Base-by-base conservation (phyloP, 2,797 vertebrate species). In the Sebastiscus tertius region DNA sequence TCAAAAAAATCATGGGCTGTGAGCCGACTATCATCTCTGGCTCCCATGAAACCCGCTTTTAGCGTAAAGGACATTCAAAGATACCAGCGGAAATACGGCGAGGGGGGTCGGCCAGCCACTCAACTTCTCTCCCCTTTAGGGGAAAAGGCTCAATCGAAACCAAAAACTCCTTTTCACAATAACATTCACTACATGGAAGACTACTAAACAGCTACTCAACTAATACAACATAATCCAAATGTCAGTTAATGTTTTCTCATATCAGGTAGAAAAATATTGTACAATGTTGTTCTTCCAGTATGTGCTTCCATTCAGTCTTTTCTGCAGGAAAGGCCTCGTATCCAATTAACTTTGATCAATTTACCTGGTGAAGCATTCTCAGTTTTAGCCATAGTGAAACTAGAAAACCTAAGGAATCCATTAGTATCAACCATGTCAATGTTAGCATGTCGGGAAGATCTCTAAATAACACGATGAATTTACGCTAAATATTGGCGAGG, bases 21-120 rank as follows among this genome's bases (percentile, higher is more conserved):
- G 63, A 89, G 63, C 71, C 68, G 71, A 66, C 54, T 59, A 33
- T 80, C 61, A 56, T 83, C 52, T 73, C 76, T 62, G 22, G 74
- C 39, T 82, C 29, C 46, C 14, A 18, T 63, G 52, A 82, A 56
- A 81, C 58, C 59, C 68, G 46, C 71, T 39, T 75, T 78, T 67
- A 61, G 34, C 14, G 66, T 42, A 54, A 24, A 72, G 29, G 27
- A 75, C 81, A 73, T 72, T 34, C 12, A 77, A 24, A 83, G 66
- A 61, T 54, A 18, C 22, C 20, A 10, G 26, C 7, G 33, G 10
- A 54, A 65, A 74, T 24, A 8, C 3, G n/a, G 4, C 5, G 34
- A 42, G 66, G 46, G 46, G 56, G 56, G 68, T 65, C n/a, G 1
- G 5, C 33, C 70, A 55, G 24, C 16, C 55, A 49, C 27, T 31